Conservation (phyloP, 1,140 invertebrate genomes). For the Listronotus bonariensis region DNA sequence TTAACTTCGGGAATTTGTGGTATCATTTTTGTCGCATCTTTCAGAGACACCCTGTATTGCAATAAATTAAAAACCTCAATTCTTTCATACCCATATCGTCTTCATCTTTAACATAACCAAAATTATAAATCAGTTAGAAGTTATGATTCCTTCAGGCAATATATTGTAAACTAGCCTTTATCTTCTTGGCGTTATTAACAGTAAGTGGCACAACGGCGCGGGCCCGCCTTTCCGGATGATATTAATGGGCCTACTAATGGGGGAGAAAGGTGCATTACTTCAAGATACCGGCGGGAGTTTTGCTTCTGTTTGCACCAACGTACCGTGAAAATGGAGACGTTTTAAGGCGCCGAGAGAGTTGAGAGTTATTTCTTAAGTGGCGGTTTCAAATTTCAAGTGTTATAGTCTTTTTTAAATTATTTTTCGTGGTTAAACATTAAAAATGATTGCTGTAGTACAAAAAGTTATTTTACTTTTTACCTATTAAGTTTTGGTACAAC, state of each 20-base stretch:
- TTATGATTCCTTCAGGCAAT: conserved; percentile 7
- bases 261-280: conserved; percentile 14
- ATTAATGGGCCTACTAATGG: conserved; percentile 20
- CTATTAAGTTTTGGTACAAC: too few species aligned
- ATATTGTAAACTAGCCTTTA: conserved; percentile 16
- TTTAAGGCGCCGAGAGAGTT: neutral
- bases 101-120: too few species aligned
- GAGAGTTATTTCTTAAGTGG: neutral
- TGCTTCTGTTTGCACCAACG: conserved; percentile 1
- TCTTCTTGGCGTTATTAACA: conserved; percentile 24
- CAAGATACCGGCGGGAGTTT: conserved; percentile 1
- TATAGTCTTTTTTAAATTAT: too few species aligned
- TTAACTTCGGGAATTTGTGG: too few species aligned
- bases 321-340: neutral
- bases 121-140: conserved; percentile 18
- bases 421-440: too few species aligned
- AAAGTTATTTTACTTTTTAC: too few species aligned
- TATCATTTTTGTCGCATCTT: too few species aligned
- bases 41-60: too few species aligned
- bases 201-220: conserved; percentile 21
- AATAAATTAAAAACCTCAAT: too few species aligned
- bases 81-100: too few species aligned
- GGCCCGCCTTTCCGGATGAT: conserved; percentile 9
- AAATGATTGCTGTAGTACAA: too few species aligned
- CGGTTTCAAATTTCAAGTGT: too few species aligned